Evolutionary conservation across 1,140 invertebrate species (phyloP).

Genomic region (Drosophila pectinifera): DNA sequence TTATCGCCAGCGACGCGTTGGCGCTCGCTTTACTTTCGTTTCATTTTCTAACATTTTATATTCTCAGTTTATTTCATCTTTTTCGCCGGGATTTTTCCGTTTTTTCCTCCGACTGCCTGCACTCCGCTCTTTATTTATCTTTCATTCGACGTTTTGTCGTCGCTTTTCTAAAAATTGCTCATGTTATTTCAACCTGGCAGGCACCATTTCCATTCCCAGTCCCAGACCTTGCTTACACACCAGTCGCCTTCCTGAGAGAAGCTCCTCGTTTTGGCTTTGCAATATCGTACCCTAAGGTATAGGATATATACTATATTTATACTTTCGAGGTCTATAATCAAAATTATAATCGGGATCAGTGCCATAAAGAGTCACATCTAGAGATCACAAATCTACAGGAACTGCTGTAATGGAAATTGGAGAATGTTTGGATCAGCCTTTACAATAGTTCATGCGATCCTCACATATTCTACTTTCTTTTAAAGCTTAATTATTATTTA

Average conservation of each 20-base stretch:
- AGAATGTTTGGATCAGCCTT: neutral
- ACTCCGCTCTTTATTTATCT: constrained; percentile 78
- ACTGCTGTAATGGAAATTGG: no score
- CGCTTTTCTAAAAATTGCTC: constrained; percentile 77
- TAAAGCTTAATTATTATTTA: no score
- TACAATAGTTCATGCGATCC: no score
- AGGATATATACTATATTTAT: neutral
- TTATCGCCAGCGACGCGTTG: constrained; percentile 64
- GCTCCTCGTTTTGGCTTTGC: constrained; percentile 58
- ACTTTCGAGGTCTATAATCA: neutral
- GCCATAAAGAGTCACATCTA: neutral
- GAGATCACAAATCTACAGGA: no score
- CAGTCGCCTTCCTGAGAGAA: constrained; percentile 1
- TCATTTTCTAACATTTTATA: constrained; percentile 44
- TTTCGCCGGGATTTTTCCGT: constrained; percentile 34
- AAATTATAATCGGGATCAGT: no score
- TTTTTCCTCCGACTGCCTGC: constrained; percentile 20
- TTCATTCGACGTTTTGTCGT: constrained; percentile 83
- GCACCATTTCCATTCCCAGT: constrained; percentile 7
- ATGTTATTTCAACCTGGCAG: constrained; percentile 78
- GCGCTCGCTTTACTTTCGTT: constrained; percentile 48
- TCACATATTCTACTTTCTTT: no score
- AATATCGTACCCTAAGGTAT: constrained; percentile 29
- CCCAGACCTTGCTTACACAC: constrained; percentile 3
- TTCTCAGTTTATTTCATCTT: constrained; percentile 43